Conservation (phyloP, 1,140 invertebrate species). For the Philopotamus ludificatus region DNA sequence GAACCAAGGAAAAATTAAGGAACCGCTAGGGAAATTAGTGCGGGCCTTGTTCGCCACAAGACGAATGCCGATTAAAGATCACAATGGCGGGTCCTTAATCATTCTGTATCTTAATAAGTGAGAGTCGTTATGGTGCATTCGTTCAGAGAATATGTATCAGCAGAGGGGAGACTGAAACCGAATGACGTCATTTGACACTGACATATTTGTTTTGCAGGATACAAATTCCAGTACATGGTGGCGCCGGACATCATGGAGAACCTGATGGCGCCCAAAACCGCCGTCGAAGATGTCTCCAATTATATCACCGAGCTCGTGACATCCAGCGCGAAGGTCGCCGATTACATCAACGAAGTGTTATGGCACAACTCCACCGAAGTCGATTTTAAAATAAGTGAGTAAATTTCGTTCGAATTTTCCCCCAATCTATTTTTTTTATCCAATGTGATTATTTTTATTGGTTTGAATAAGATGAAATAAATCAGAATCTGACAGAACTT, state of each 20-base stretch:
- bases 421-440: background rate
- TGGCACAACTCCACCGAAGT: constrained; percentile 48
- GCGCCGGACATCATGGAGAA: constrained; percentile 1
- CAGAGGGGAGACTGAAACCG: no score
- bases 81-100: background rate
- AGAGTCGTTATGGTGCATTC: background rate
- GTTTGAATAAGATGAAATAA: no score
- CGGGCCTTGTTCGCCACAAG: background rate
- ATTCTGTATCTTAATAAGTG: background rate
- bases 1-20: background rate
- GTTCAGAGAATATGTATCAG: no score
- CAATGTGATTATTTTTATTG: background rate
- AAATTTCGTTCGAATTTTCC: background rate
- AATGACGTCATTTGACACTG: background rate
- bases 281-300: constrained; percentile 16
- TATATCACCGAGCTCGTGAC: constrained; percentile 23
- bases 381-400: constrained; percentile 46
- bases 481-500: no score
- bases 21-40: background rate
- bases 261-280: background rate
- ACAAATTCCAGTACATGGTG: constrained; percentile 37
- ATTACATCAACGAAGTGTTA: constrained; percentile 27
- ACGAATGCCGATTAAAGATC: background rate
- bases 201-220: constrained; percentile 29
- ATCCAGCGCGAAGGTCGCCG: constrained; percentile 1